Base-by-base conservation (phyloP, 2,797 vertebrate species). In the Epinephelus awoara region DNA sequence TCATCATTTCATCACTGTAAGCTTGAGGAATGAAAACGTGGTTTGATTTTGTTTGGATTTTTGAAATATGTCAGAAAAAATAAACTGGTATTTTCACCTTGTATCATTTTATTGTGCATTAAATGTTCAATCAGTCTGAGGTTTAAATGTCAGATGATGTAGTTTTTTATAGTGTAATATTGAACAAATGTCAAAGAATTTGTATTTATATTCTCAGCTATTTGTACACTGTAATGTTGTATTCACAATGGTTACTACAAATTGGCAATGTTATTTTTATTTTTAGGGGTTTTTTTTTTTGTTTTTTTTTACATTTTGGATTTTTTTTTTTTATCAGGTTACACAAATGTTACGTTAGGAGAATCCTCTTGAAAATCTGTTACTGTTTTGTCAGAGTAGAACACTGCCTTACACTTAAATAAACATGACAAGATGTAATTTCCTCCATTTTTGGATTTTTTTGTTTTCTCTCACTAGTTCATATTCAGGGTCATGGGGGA, bases 381-480 rank as follows among this genome's bases (percentile, higher is more conserved):
- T 85, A 82, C 75, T 68, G 77, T 87, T 91, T 90, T 85, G 86
- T 89, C 80, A 50, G 7, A 85, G 62, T 91, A 86, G 75, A 88
- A 89, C 73, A 90, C 90, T 93, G 93, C 93, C 93, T 94, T 94
- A 91, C 74, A 88, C 64, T 71, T 81, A 79, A 93, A 91, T 92
- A 93, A 92, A 93, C 69, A 80, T 14, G 61, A 83, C 56, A 80
- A 79, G 42, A 84, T 18, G 64, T 13, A 0, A 10, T 49, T n/a
- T 42, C 54, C 51, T 38, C 14, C 3, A 5, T 59, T 75, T 82
- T 67, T 3, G 6, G 7, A 8, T 49, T 67, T 59, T 72, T 46
- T 29, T 34, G 9, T 72, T 42, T 72, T 47, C 7, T 75, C 13
- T 50, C n/a, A 61, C 17, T 62, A 50, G 17, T 56, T 40, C 3